phyloP scores from a whole-genome alignment of 1,140 invertebrate species.

The Nebria ingens region DNA sequence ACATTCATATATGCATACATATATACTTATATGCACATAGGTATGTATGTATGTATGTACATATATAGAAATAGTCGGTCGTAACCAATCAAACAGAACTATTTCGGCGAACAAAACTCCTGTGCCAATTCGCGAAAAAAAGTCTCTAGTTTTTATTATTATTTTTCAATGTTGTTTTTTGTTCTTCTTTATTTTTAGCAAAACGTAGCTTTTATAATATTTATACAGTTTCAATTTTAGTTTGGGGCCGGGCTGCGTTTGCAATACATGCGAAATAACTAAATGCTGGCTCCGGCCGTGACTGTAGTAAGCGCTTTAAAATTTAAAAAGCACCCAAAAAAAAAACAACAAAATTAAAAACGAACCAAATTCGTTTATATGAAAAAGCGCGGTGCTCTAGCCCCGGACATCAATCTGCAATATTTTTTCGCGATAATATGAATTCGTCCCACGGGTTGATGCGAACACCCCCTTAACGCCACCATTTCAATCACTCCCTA shows the following conservation, averaged over 20 bases:
- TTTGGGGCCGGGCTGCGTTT: neutral
- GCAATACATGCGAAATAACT: constrained; percentile 9
- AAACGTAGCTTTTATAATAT: constrained; percentile 2
- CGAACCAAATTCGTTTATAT: constrained; percentile 9
- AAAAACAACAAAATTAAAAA: constrained; percentile 9
- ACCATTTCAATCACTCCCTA: too few relatives aligned
- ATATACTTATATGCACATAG: too few relatives aligned
- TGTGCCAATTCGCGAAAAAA: neutral
- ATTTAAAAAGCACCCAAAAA: constrained; percentile 4
- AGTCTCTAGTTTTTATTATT: neutral
- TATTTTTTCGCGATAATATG: constrained; percentile 9
- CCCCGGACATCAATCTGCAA: constrained; percentile 6
- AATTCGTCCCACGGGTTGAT: constrained; percentile 1
- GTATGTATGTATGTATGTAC: neutral
- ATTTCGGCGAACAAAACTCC: neutral
- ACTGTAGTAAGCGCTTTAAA: constrained; percentile 3
- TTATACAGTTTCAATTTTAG: constrained; percentile 8
- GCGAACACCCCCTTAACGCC: neutral
- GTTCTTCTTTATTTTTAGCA: too few relatives aligned
- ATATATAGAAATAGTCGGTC: neutral
- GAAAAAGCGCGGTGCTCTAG: neutral
- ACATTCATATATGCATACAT: too few relatives aligned
- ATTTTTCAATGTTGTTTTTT: too few relatives aligned
- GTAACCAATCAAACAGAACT: constrained; percentile 6
- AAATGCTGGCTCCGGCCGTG: too few relatives aligned